Base-by-base conservation (phyloP, 2,797 vertebrate species). In the Hemibagrus guttatus region DNA sequence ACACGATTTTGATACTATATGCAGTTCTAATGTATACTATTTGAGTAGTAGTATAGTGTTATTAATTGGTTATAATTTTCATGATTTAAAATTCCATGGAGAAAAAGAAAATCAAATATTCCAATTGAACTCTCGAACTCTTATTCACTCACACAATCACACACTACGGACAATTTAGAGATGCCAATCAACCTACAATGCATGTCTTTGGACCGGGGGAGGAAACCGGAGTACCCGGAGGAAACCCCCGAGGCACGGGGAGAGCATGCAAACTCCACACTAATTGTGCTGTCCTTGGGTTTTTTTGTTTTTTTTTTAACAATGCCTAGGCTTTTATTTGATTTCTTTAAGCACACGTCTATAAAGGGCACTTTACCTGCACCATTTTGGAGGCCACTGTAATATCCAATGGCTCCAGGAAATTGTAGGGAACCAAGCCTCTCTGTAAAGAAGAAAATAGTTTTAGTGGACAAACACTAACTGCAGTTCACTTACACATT, bases 371-470 rank as follows among this genome's bases (percentile, higher is more conserved):
- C 76, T 92, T 68, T 88, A 95, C 95, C 92, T 89, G 92, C 26
- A 86, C 90, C 84, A 91, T 90, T 90, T 93, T 94, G 9, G 93
- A 93, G 79, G 92, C 91, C 88, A 93, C 58, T 6, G 92, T 93
- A 81, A 98, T 95, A 90, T 98, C 96, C 87, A 98, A 76, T 0
- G 94, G 96, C 81, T 98, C 96, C 0, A 99, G 95, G 90, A 96
- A 99, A 92, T 98, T 99, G 90, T 96, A 98, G 58, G 98, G 98
- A 76, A 99, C 97, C 0, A 99, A 96, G 42, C 98, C 98, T 91
- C 94, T 97, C 98, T 99, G 31, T 0, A 83, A 89, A 78, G 6
- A 7, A 81, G 35, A 82, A 85, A 82, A 6, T 56, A 66, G 76
- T 28, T 35, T 28, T 35, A 56, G 56, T 26, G 23, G n/a, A 68